Evolutionary conservation across 1,140 invertebrate genomes (phyloP).

Genomic region (Caenorhabditis brenneri): DNA sequence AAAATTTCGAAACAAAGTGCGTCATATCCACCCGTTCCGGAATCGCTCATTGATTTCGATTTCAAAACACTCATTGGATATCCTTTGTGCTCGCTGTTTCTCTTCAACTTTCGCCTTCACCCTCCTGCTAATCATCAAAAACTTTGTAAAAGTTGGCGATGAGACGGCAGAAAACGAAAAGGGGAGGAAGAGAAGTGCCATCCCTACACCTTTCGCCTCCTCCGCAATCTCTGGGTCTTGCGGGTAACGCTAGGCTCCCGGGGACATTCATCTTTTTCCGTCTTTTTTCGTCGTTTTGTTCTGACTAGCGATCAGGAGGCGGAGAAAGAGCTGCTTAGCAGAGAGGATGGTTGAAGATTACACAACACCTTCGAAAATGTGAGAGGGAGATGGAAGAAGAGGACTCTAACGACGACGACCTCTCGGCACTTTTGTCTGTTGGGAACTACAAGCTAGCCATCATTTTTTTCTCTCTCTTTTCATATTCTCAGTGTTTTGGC

Average conservation of each 20-base stretch:
- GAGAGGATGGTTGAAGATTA: background rate
- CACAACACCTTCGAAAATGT: conserved; percentile 14
- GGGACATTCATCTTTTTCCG: conserved; percentile 30
- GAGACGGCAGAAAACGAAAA: background rate
- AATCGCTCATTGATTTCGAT: conserved; percentile 18
- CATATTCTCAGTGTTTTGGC: background rate
- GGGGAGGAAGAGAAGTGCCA: background rate
- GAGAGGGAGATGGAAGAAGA: background rate
- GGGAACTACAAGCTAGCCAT: conserved; percentile 4
- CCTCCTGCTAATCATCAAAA: background rate
- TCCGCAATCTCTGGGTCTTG: conserved; percentile 26
- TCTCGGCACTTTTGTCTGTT: conserved; percentile 38
- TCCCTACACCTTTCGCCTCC: conserved; percentile 21
- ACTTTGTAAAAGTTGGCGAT: conserved; percentile 24
- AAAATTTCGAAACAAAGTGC: background rate
- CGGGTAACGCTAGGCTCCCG: background rate
- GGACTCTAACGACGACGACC: conserved; percentile 23
- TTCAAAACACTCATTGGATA: background rate
- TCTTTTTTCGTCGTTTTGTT: conserved; percentile 24
- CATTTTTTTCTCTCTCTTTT: background rate
- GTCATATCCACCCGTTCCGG: background rate
- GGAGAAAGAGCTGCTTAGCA: background rate
- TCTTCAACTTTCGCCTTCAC: background rate
- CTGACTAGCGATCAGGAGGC: conserved; percentile 16
- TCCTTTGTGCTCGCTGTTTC: background rate